These are phyloP conservation scores for Gymnoscopelus microlampas DNA, from an alignment of 2,797 vertebrate genomes.

Conservation along the genomic window DNA sequence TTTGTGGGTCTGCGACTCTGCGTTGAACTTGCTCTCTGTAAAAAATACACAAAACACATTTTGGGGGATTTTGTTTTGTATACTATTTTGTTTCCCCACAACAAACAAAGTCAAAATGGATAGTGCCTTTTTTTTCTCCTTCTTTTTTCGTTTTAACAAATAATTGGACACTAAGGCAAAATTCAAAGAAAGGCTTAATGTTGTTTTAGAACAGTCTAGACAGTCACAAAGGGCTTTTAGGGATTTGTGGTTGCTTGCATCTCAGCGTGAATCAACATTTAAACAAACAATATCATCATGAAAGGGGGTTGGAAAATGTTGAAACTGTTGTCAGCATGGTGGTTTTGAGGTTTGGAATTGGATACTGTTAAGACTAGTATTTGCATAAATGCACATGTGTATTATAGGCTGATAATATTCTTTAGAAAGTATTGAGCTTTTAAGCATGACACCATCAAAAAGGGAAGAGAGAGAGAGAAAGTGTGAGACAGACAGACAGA, in stretches of 20 bases:
- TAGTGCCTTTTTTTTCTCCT: no score
- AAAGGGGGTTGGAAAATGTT: constrained; percentile 1
- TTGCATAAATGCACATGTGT: constrained; percentile 9
- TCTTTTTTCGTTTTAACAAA: no score
- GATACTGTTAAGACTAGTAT: constrained; percentile 21
- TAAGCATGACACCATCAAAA: constrained; percentile 28
- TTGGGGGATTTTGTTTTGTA: constrained; percentile 6
- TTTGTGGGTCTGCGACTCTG: constrained; percentile 27
- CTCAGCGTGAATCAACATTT: constrained; percentile 7
- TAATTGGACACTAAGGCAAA: background rate
- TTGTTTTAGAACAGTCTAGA: background rate
- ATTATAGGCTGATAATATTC: constrained; percentile 29
- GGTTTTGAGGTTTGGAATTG: constrained; percentile 8
- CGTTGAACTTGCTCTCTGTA: constrained; percentile 31
- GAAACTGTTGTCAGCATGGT: constrained; percentile 6
- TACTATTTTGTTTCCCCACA: constrained; percentile 30
- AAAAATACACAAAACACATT: constrained; percentile 43
- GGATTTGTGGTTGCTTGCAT: background rate
- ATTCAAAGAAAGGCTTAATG: background rate
- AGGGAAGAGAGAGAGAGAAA: background rate
- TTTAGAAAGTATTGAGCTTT: constrained; percentile 28
- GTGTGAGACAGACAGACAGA: background rate
- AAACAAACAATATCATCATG: constrained; percentile 16
- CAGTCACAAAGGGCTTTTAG: background rate
- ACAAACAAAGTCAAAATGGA: constrained; percentile 24